phyloP scores from a whole-genome alignment of 2,113 vertebrate species.

The Semicossyphus pulcher region DNA sequence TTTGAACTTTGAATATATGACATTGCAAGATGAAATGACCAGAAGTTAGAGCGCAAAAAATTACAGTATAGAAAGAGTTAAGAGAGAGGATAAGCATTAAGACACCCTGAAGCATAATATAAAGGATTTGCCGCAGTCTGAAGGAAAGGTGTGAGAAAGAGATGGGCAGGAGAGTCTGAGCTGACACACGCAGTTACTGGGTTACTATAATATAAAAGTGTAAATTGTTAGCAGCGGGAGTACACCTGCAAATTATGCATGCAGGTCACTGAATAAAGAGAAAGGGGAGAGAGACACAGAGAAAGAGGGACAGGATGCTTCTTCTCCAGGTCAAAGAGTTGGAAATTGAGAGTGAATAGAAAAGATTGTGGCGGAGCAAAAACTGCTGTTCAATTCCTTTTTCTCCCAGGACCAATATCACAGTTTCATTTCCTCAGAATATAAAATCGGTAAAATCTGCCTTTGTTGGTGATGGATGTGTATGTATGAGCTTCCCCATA shows the following conservation, averaged over 20 bases:
- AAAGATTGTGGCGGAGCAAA: background rate
- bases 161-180: conserved; percentile 20
- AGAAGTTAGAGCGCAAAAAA: background rate
- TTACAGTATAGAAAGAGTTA: background rate
- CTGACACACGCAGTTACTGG: conserved; percentile 12
- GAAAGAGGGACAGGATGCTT: background rate
- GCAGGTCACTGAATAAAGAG: conserved; percentile 20
- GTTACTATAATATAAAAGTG: conserved; percentile 24
- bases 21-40: background rate
- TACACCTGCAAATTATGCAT: conserved; percentile 23
- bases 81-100: conserved; percentile 33
- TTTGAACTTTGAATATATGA: background rate
- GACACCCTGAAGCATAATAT: conserved; percentile 1
- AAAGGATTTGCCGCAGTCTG: conserved; percentile 36
- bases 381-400: conserved; percentile 6
- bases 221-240: conserved; percentile 18
- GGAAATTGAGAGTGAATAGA: conserved; percentile 15
- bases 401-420: conserved; percentile 44
- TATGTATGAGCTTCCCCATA: conserved; percentile 33
- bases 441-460: conserved; percentile 42
- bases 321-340: conserved; percentile 26
- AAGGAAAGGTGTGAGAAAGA: conserved; percentile 39
- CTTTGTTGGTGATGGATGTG: conserved; percentile 42
- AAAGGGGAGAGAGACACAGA: conserved; percentile 7
- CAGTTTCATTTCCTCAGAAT: conserved; percentile 60